Base-by-base conservation (phyloP, 2,113 vertebrate species). In the Caloenas nicobarica region DNA sequence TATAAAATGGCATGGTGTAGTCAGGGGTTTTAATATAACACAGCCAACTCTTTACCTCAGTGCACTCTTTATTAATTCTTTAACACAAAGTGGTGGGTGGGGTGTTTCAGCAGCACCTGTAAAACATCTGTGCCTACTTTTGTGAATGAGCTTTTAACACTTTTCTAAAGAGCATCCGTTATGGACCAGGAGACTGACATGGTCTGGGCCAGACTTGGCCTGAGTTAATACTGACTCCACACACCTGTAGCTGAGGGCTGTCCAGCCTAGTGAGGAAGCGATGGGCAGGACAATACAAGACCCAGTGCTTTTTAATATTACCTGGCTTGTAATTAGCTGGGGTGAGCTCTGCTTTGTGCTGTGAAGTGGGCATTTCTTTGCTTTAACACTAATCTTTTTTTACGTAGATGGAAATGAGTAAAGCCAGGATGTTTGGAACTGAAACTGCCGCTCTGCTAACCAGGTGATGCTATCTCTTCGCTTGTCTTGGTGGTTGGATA, bases 321-420 rank as follows among this genome's bases (percentile, higher is more conserved):
- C 74, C 86, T 92, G 86, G 79, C 94, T 81, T 95, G 94, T 95
- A 48, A 88, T 84, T 94, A 94, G 92, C 88, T 94, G 92, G 88
- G 79, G 96, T 93, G 95, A 89, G 76, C 86, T 93, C 96, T 93
- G 92, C 95, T 93, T 96, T 96, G 95, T 93, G 95, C 90, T 95
- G 92, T 95, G 95, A 91, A 80, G 80, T 94, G 72, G 76, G 66
- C 93, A 95, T 91, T 94, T 73, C 60, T 93, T 96, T 88, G 88
- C 93, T 89, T 72, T 88, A 81, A 91, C 81, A 44, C 50, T 94
- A 81, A 89, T 51, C 66, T 86, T 79, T 56, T 86, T 91, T 73
- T 82, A 79, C 81, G 22, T 96, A 93, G 89, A 87, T 94, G 92
- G 81, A 89, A 92, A 34, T 89, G 80, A 92, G 69, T 77, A 74